phyloP scores from a whole-genome alignment of 2,888 invertebrate genomes.

The Apodemia zela region DNA sequence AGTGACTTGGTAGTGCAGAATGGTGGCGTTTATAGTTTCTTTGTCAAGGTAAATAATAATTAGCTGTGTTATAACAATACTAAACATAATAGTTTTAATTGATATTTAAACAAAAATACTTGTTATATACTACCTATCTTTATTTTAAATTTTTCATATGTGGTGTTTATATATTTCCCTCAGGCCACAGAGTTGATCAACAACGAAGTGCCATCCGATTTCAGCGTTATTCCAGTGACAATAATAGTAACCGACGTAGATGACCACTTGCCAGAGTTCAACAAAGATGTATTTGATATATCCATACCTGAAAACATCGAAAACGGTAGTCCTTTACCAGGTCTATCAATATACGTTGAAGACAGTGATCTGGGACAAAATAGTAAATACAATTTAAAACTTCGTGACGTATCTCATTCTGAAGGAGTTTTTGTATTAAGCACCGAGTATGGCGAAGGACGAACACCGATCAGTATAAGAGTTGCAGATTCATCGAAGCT shows the following conservation, averaged over 20 bases:
- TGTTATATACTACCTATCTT: too few species aligned
- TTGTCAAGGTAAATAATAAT: constrained; percentile 70
- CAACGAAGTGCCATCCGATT: constrained; percentile 85
- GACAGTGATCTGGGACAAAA: constrained; percentile 88
- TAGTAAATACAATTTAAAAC: constrained; percentile 83
- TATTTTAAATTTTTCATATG: background rate
- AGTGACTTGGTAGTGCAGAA: constrained; percentile 86
- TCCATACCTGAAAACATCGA: constrained; percentile 89
- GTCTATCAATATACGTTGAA: constrained; percentile 86
- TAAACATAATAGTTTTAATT: background rate
- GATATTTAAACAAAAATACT: background rate
- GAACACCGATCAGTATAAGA: constrained; percentile 87
- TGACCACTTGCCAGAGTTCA: constrained; percentile 87
- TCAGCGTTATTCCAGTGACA: constrained; percentile 84
- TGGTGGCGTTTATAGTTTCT: constrained; percentile 88
- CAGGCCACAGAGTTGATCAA: constrained; percentile 87
- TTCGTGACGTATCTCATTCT: constrained; percentile 81
- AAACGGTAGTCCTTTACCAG: constrained; percentile 84
- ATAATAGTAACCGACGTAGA: constrained; percentile 90
- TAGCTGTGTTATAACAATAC: background rate
- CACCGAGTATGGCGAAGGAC: constrained; percentile 84
- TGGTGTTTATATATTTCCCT: constrained; percentile 32
- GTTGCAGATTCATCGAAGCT: constrained; percentile 83
- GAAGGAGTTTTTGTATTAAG: constrained; percentile 82
- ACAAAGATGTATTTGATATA: constrained; percentile 82